These are phyloP conservation scores for Aramus guarauna DNA, from an alignment of 2,113 vertebrate species.

Conservation along the genomic window DNA sequence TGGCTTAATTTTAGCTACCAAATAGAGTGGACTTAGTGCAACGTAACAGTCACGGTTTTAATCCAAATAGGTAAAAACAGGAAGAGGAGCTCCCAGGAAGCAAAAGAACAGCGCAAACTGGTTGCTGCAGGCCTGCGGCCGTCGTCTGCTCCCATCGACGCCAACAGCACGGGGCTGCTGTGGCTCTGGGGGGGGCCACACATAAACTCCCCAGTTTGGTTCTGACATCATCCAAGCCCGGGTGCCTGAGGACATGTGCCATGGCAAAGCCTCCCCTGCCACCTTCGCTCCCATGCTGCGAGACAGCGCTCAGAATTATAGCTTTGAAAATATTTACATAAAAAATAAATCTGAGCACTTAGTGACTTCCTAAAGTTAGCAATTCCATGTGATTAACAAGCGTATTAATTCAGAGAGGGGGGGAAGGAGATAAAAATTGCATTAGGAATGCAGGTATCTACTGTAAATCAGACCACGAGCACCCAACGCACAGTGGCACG, in stretches of 20 bases:
- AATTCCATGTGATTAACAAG: conserved; percentile 49
- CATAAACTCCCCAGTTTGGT: not conserved
- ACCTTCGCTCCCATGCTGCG: not conserved
- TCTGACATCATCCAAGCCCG: not conserved
- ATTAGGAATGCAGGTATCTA: conserved; percentile 44
- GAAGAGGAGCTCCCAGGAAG: not conserved
- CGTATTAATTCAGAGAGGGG: conserved; percentile 34
- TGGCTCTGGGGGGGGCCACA: not conserved
- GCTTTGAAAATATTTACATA: conserved; percentile 59
- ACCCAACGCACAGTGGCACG: not conserved
- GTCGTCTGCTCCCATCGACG: not conserved
- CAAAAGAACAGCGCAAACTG: accelerated
- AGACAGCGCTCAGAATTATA: not conserved
- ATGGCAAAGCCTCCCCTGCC: not conserved
- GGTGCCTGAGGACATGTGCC: accelerated
- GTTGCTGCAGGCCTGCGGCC: not conserved
- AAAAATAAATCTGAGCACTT: conserved; percentile 46
- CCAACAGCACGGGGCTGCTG: not conserved
- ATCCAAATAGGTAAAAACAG: not conserved
- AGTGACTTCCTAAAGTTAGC: not conserved
- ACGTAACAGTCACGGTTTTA: accelerated
- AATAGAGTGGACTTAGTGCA: accelerated
- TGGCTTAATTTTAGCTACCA: not conserved
- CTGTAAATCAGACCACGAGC: not conserved
- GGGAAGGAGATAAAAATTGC: conserved; percentile 27